Percentiles rank a stretch among this genome's conserved stretches.
phyloP scores from a whole-genome alignment of 2,797 vertebrate species.

The Loris lydekkerianus region DNA sequence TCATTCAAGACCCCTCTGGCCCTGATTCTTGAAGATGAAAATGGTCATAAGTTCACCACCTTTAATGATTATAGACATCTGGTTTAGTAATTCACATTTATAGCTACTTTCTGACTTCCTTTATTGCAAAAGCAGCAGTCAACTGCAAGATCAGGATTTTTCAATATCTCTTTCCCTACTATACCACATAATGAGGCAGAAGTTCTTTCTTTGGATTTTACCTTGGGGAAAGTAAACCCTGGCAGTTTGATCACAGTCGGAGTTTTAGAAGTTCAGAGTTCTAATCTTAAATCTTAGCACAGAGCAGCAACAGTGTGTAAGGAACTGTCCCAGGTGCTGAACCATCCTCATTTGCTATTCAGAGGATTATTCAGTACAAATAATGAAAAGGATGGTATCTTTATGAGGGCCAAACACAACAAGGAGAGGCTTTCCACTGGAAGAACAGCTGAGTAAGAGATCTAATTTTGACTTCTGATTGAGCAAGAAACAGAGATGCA shows the following conservation, averaged over 20 bases:
- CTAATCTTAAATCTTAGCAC: neutral
- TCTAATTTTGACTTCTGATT: neutral
- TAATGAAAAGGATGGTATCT: neutral
- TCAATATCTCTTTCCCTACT: neutral
- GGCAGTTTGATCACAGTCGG: neutral
- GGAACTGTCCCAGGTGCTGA: neutral
- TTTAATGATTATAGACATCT: neutral
- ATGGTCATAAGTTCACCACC: neutral
- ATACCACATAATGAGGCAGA: neutral
- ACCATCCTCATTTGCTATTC: neutral
- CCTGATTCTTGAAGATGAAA: neutral
- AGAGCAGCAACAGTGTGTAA: neutral
- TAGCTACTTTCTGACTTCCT: constrained; percentile 1
- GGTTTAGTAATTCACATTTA: constrained; percentile 45
- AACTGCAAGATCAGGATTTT: neutral
- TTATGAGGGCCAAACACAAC: neutral
- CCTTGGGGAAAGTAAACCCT: neutral
- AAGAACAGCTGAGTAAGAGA: neutral
- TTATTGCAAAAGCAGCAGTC: constrained; percentile 25
- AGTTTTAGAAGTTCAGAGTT: constrained; percentile 41
- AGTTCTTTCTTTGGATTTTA: neutral
- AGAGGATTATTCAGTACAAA: neutral
- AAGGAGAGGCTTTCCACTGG: neutral
- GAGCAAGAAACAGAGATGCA: neutral
- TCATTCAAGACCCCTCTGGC: neutral